Percentiles rank a stretch among this genome's conserved stretches.
phyloP scores from a whole-genome alignment of 1,140 invertebrate species.

The Laupala kohalensis region DNA sequence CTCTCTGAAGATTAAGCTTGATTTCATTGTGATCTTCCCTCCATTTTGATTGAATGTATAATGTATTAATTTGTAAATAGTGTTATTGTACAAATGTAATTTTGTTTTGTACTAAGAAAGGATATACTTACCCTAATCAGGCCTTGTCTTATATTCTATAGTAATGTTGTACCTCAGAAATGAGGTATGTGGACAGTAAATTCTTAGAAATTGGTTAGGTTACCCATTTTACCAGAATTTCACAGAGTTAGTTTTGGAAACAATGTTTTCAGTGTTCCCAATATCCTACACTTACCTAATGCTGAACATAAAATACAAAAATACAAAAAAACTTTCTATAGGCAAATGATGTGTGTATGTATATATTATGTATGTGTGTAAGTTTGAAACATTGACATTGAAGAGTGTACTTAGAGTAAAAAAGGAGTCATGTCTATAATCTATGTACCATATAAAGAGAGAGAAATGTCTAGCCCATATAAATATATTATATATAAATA shows the following conservation, averaged over 20 bases:
- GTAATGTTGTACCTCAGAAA: not conserved
- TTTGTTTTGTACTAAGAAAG: not conserved
- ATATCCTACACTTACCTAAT: not conserved
- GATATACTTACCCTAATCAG: not conserved
- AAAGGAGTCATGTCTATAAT: not conserved
- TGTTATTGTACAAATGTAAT: not conserved
- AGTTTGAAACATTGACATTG: not conserved
- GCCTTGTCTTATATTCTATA: not conserved
- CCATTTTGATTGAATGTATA: not conserved
- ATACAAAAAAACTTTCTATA: not conserved
- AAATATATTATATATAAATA: not conserved
- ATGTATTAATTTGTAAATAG: not conserved
- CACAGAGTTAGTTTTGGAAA: not conserved
- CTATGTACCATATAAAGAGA: not conserved
- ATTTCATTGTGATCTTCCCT: not conserved
- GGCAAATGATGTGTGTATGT: not conserved
- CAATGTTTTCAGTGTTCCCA: not conserved
- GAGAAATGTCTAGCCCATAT: not conserved
- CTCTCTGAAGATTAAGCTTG: not conserved
- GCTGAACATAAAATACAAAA: not conserved
- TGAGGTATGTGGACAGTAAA: not conserved
- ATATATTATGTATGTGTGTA: not conserved
- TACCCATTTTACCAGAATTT: not conserved
- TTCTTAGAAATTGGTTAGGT: not conserved
- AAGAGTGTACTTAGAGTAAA: not conserved